These are phyloP conservation scores for Fistularia commersonii DNA, from an alignment of 2,797 vertebrate species.

Conservation along the genomic window DNA sequence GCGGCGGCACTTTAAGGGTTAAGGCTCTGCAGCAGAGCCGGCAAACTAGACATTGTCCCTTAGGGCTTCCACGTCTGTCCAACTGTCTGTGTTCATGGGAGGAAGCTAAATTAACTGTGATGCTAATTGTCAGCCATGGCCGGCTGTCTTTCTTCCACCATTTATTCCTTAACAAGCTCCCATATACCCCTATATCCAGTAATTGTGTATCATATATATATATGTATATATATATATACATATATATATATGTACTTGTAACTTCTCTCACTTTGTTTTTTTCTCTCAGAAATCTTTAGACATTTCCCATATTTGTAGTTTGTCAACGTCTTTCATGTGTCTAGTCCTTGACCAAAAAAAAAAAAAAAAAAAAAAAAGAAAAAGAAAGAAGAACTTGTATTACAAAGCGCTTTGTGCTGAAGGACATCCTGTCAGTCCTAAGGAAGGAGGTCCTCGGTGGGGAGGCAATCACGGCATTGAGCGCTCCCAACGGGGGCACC, in stretches of 20 bases:
- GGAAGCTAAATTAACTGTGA: slow-evolving; percentile 34
- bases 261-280: too few relatives aligned
- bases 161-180: neutral
- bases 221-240: too few relatives aligned
- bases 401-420: slow-evolving; percentile 18
- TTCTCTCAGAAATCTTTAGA: slow-evolving; percentile 9
- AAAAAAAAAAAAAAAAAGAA: too few relatives aligned
- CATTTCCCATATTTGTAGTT: neutral
- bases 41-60: neutral
- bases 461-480: slow-evolving; percentile 15
- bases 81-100: slow-evolving; percentile 23
- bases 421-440: slow-evolving; percentile 38
- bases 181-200: too few relatives aligned
- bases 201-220: too few relatives aligned
- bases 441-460: slow-evolving; percentile 12
- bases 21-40: neutral
- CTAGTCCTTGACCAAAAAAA: slow-evolving; percentile 5
- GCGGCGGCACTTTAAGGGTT: neutral
- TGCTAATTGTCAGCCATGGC: slow-evolving; percentile 35
- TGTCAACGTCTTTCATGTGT: neutral
- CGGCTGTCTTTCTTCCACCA: slow-evolving; percentile 22
- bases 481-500: slow-evolving; percentile 28
- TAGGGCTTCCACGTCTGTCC: too few relatives aligned
- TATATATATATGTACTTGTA: too few relatives aligned
- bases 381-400: too few relatives aligned